Base-by-base conservation (phyloP, 2,888 invertebrate species). In the Drosophila ezoana region DNA sequence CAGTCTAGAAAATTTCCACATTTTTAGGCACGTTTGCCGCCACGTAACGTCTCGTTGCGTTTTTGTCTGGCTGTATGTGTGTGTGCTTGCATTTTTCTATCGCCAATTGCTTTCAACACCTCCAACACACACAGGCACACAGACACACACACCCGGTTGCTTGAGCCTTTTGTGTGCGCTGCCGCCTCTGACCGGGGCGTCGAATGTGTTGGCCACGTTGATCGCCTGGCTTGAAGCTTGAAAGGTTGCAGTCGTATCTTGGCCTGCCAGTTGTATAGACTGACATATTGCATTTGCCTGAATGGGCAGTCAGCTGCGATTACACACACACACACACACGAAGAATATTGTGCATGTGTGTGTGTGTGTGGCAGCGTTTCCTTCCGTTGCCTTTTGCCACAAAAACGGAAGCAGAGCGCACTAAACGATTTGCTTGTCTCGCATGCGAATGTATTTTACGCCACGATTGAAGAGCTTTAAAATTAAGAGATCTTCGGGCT, bases 341-440 rank as follows among this genome's bases (percentile, higher is more conserved):
- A 11, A 64, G 18, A 20, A n/a, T 23, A 8, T 23, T 52, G 47
- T 53, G 20, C 60, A 38, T 53, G 58, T 51, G 45, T 68, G 47
- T 47, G 53, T 43, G 23, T 57, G 56, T 44, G 10, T 62, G 56
- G 76, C 65, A 61, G 54, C 64, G 52, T 54, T 83, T 79, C 74
- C 87, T 83, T 84, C 79, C 84, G 74, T 73, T 89, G 79, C 67
- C 63, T 62, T 35, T 85, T 84, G 76, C 71, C 66, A 53, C 38
- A 53, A 63, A 67, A 83, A 77, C 87, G 89, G 85, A 85, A 85
- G 85, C 70, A 48, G 73, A 72, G 79, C 72, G 72, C 87, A 77
- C 89, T 89, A 89, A 85, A 84, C 89, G 87, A 85, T 85, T 89
- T 81, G 79, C 87, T 87, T 89, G 81, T 89, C 84, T 89, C 81